Percentiles rank a stretch among this genome's conserved stretches.
phyloP scores from a whole-genome alignment of 2,888 invertebrate genomes.

The Notodonta ziczac region DNA sequence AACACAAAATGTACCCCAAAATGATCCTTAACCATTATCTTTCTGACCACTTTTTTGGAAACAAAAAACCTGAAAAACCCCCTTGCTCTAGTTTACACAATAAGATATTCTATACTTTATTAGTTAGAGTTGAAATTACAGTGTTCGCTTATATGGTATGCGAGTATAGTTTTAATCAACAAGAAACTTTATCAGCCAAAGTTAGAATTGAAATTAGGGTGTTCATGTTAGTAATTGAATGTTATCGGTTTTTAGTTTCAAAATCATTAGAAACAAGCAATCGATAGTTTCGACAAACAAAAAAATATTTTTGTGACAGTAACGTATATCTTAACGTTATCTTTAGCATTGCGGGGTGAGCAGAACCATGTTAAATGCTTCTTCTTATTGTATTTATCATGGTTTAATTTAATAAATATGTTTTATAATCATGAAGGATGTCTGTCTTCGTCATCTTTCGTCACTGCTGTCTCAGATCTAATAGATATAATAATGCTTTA shows the following conservation, averaged over 20 bases:
- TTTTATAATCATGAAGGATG: no score
- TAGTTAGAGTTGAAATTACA: background rate
- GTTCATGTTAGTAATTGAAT: background rate
- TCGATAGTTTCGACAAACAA: constrained; percentile 38
- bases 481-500: no score
- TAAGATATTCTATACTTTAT: background rate
- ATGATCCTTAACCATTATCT: constrained; percentile 40
- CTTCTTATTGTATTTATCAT: no score
- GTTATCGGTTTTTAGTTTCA: constrained; percentile 14
- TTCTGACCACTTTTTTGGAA: constrained; percentile 33
- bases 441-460: no score
- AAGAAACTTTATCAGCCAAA: background rate
- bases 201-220: background rate
- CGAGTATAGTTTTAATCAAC: background rate
- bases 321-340: no score
- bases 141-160: background rate
- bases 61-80: constrained; percentile 25
- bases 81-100: background rate
- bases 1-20: constrained; percentile 32
- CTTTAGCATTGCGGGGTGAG: no score
- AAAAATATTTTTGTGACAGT: constrained; percentile 7
- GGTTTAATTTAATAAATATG: no score
- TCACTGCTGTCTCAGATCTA: no score
- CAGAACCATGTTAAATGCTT: no score
- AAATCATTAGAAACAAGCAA: constrained; percentile 27